Conservation (phyloP, 1,140 invertebrate species). For the Nasonia giraulti region DNA sequence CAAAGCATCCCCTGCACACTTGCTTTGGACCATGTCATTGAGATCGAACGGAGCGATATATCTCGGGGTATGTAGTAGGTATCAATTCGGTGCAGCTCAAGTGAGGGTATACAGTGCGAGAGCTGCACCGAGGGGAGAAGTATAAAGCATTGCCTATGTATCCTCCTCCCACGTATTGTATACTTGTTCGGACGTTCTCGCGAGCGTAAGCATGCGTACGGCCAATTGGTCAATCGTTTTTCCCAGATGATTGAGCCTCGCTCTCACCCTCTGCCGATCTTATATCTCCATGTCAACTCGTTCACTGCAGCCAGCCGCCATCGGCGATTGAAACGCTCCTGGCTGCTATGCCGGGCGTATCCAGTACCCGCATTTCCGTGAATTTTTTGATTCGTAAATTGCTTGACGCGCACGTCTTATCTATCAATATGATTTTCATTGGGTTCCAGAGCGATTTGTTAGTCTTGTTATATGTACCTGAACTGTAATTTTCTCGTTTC, state of each 20-base stretch:
- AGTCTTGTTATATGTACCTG: too few species aligned
- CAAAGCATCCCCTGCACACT: conserved; percentile 54
- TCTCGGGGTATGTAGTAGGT: background rate
- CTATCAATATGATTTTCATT: too few species aligned
- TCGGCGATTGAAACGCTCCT: background rate
- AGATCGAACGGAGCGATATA: conserved; percentile 51
- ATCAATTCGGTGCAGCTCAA: conserved; percentile 1
- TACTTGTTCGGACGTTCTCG: background rate
- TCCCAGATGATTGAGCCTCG: conserved; percentile 56
- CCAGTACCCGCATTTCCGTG: background rate
- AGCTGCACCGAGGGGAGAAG: conserved; percentile 25
- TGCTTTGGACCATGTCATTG: conserved; percentile 58
- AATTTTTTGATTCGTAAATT: too few species aligned
- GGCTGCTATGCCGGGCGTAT: too few species aligned
- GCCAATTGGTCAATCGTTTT: conserved; percentile 54
- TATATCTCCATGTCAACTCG: conserved; percentile 9
- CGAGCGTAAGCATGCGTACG: background rate
- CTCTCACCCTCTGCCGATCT: conserved; percentile 34
- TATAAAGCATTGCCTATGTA: background rate
- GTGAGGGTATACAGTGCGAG: conserved; percentile 29
- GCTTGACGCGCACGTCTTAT: too few species aligned
- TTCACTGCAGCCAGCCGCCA: background rate
- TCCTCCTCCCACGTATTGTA: conserved; percentile 10
- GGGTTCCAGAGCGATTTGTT: too few species aligned
- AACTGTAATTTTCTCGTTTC: too few species aligned